Percentiles rank a stretch among this genome's conserved stretches.
These are phyloP conservation scores for Calameuta pallipes DNA, from an alignment of 2,888 invertebrate species.

Conservation along the genomic window DNA sequence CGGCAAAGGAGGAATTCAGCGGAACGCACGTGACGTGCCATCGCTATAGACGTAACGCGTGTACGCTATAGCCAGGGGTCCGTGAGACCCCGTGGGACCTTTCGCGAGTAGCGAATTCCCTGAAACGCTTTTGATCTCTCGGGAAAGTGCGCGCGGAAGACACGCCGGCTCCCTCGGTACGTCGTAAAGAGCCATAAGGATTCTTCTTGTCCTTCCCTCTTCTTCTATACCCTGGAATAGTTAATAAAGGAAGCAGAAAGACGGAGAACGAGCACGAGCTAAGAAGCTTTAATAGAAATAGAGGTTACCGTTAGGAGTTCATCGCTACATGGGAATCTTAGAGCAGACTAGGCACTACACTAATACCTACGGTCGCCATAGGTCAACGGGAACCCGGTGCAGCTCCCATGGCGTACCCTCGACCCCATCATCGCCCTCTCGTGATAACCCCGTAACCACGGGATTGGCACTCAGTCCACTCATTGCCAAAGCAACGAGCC, in stretches of 20 bases:
- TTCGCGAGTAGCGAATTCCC: conserved; percentile 25
- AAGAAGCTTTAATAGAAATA: neutral
- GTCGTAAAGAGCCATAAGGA: neutral
- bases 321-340: neutral
- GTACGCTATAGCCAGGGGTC: neutral
- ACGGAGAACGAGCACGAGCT: neutral
- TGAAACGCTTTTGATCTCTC: conserved; percentile 35
- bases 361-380: neutral
- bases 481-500: neutral
- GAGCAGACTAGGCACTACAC: neutral
- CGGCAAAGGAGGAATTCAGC: neutral
- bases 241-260: neutral
- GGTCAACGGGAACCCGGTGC: neutral
- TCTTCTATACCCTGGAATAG: conserved; percentile 1
- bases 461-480: neutral
- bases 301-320: neutral
- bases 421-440: neutral
- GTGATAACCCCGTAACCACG: neutral
- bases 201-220: neutral
- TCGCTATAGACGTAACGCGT: neutral
- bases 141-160: conserved; percentile 29
- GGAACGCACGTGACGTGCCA: neutral
- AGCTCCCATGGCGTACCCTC: neutral
- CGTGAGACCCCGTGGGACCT: neutral
- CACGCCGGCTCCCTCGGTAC: conserved; percentile 4